These are phyloP conservation scores for Enteromius afrohamiltoni DNA, from an alignment of 2,797 vertebrate genomes.

Conservation along the genomic window DNA sequence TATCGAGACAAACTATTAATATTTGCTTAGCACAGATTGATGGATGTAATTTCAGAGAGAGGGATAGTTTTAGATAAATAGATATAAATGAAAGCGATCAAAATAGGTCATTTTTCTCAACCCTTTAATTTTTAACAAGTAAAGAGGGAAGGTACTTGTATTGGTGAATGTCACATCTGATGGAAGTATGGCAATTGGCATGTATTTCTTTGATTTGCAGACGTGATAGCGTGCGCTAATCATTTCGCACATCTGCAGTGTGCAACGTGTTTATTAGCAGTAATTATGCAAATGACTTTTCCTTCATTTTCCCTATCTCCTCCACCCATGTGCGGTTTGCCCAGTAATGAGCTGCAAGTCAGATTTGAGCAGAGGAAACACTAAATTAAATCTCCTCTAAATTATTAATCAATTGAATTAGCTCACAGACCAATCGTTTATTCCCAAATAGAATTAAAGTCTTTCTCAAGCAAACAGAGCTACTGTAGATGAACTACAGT, in stretches of 20 bases:
- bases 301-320: slow-evolving; percentile 31
- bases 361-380: slow-evolving; percentile 38
- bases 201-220: slow-evolving; percentile 45
- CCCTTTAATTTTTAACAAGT: neutral
- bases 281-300: slow-evolving; percentile 54
- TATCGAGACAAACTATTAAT: neutral
- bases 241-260: slow-evolving; percentile 42
- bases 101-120: neutral
- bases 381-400: slow-evolving; percentile 43
- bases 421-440: slow-evolving; percentile 24
- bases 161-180: slow-evolving; percentile 1
- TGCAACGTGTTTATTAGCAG: slow-evolving; percentile 48
- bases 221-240: slow-evolving; percentile 33
- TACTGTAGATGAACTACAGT: neutral
- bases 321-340: slow-evolving; percentile 39
- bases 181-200: neutral
- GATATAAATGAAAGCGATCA: neutral
- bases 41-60: neutral
- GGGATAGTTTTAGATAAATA: neutral
- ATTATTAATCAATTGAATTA: slow-evolving; percentile 42
- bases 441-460: slow-evolving; percentile 29
- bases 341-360: slow-evolving; percentile 46
- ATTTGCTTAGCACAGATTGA: neutral
- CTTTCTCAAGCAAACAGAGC: slow-evolving; percentile 19
- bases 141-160: neutral